These are phyloP conservation scores for Pontoporia blainvillei DNA, from an alignment of 2,113 vertebrate species.

Conservation along the genomic window DNA sequence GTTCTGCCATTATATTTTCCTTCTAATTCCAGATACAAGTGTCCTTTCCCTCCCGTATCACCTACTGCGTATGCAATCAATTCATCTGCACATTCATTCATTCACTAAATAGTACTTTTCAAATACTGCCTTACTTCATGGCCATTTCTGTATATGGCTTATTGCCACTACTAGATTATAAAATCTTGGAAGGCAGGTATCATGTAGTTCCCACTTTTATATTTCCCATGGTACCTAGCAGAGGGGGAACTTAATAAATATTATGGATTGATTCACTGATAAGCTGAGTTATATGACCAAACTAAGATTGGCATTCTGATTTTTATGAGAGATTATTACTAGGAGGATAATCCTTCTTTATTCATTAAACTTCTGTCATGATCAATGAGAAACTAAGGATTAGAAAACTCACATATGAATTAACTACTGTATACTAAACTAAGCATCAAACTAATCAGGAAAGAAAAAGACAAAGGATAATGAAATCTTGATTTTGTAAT, in stretches of 20 bases:
- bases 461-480: neutral
- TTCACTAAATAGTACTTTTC: neutral
- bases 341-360: neutral
- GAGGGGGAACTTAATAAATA: neutral
- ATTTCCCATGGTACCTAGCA: neutral
- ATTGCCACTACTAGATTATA: neutral
- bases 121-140: neutral
- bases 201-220: neutral
- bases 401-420: neutral
- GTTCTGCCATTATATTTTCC: neutral
- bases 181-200: neutral
- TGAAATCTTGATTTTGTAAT: neutral
- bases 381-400: neutral
- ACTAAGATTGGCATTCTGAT: neutral
- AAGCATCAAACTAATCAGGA: neutral
- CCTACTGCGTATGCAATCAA: neutral
- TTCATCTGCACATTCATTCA: neutral
- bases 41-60: neutral
- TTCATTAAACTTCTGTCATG: neutral
- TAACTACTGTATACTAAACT: neutral
- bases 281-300: neutral
- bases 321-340: neutral
- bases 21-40: neutral
- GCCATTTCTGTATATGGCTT: neutral
- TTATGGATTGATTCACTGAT: neutral